Base-by-base conservation (phyloP, 2,888 invertebrate genomes). In the Aphodius granarius region DNA sequence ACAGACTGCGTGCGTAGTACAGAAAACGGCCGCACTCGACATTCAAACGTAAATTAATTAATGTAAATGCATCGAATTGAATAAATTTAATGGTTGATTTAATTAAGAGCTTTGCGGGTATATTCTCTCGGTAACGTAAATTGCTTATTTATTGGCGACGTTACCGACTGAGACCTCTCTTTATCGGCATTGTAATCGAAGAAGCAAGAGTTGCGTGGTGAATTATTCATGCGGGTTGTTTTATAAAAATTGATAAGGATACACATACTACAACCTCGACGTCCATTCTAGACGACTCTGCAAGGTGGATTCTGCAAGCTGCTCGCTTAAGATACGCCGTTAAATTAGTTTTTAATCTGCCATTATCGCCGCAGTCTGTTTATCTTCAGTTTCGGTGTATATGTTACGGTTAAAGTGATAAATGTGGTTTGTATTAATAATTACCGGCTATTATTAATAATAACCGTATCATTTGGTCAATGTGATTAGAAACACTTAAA, bases 31-130 rank as follows among this genome's bases (percentile, higher is more conserved):
- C 43, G 43, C 43, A 13, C 43, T 43, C 43, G 13, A 43, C 43
- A 43, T 43, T 43, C 43, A 43, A 43, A 43, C 1, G 43, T 43
- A 43, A 75, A 75, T 75, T 75, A 75, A 75, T 75, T 75, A 75
- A 75, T 72, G 75, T 72, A 75, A 75, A 75, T 75, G 65, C 66
- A 66, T 75, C 66, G 72, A 75, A 72, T 75, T 66, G 72, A 75
- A 75, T 74, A 74, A 74, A 74, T 74, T 74, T 74, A 74, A 74
- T 74, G 74, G 70, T 70, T 70, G 74, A 74, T 74, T 74, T 74
- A 74, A 74, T 74, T 74, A 74, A 70, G 62, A 63, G 63, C 18
- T 64, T 74, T 74, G 68, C 66, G 65, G 66, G 43, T 43, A 43
- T 43, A 43, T 43, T 64, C 70, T 73, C 64, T 74, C 74, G 68